A percentile compares a stretch with the other conserved stretches of the same genome.
Evolutionary conservation across 2,797 vertebrate genomes (phyloP).

Genomic region (Decapterus maruadsi): DNA sequence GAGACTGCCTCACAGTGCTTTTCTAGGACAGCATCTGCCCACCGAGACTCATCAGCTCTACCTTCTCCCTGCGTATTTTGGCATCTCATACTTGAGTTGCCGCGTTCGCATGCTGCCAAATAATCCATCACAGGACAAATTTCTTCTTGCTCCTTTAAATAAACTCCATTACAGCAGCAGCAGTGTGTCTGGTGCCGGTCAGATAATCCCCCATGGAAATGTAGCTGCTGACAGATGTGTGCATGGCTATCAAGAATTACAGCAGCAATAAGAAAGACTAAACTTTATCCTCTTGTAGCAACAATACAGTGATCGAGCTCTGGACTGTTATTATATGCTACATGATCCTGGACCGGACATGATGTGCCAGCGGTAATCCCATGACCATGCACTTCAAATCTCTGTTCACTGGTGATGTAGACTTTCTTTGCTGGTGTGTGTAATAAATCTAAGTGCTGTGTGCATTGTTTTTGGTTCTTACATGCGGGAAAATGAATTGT

Average conservation of each 20-base stretch:
- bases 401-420: conserved; percentile 5
- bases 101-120: conserved; percentile 46
- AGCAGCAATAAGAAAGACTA: conserved; percentile 66
- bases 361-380: conserved; percentile 51
- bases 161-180: conserved; percentile 39
- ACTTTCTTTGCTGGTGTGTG: conserved; percentile 8
- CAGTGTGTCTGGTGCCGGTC: conserved; percentile 33
- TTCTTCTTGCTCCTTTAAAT: conserved; percentile 56
- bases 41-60: conserved; percentile 61
- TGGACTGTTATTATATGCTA: conserved; percentile 49
- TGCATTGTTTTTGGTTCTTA: not conserved
- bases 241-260: conserved; percentile 66
- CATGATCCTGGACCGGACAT: conserved; percentile 47
- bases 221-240: conserved; percentile 73
- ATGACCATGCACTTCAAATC: conserved; percentile 28
- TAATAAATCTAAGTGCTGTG: not conserved
- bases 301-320: conserved; percentile 47
- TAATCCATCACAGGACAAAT: conserved; percentile 52
- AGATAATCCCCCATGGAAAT: conserved; percentile 70
- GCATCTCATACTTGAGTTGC: conserved; percentile 67
- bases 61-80: conserved; percentile 64
- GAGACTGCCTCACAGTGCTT: conserved; percentile 51
- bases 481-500: not conserved
- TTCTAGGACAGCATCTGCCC: conserved; percentile 67
- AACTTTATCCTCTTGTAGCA: conserved; percentile 67